Conservation (phyloP, 2,113 vertebrate species). For the Mesembrinibis cayennensis region DNA sequence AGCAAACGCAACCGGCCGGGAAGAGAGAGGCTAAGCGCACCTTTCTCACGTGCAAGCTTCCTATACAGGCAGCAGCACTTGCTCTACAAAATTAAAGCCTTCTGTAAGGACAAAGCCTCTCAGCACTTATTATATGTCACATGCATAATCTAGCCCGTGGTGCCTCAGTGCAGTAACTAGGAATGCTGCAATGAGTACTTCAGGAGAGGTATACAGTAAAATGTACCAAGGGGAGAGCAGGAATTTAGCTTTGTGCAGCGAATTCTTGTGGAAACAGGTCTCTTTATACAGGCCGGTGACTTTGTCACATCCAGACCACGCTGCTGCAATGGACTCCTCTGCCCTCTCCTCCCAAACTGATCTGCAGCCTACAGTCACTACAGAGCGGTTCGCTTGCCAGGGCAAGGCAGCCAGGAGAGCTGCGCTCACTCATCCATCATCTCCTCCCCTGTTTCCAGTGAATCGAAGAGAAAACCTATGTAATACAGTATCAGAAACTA, state of each 20-base stretch:
- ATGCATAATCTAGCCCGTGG: background rate
- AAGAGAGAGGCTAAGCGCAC: too few species aligned
- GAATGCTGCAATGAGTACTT: background rate
- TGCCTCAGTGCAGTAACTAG: background rate
- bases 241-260: background rate
- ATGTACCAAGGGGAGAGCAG: too few species aligned
- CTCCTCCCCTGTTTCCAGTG: accelerated
- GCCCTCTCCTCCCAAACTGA: background rate
- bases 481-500: background rate
- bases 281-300: background rate
- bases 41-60: background rate
- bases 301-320: background rate
- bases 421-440: background rate
- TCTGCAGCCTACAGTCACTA: background rate
- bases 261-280: background rate
- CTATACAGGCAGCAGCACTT: background rate
- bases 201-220: background rate
- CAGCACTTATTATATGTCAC: accelerated
- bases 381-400: background rate
- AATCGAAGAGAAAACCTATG: background rate
- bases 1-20: background rate
- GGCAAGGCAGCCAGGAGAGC: accelerated
- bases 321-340: background rate
- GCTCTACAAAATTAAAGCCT: background rate
- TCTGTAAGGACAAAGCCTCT: background rate